phyloP scores from a whole-genome alignment of 1,140 invertebrate genomes.

The Probaryconus sp. region DNA sequence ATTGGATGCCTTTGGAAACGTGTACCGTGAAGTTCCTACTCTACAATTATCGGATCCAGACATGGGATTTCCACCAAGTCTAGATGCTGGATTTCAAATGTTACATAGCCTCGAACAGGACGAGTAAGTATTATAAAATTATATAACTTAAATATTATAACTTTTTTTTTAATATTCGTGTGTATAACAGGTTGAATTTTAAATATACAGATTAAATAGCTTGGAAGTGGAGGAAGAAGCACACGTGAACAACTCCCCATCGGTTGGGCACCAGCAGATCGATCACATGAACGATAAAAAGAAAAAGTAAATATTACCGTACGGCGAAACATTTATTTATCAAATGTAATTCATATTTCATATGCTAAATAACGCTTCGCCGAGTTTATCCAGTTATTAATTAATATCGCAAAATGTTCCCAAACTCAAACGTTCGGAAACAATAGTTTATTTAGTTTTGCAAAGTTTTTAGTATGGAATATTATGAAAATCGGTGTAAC shows the following conservation, averaged over 20 bases:
- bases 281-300: slow-evolving; percentile 53
- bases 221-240: slow-evolving; percentile 72
- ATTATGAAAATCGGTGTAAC: too few species aligned
- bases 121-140: slow-evolving; percentile 71
- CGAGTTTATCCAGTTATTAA: too few species aligned
- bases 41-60: slow-evolving; percentile 77
- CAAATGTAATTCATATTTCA: slow-evolving; percentile 1
- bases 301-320: slow-evolving; percentile 29
- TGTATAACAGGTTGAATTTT: not conserved
- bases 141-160: slow-evolving; percentile 20
- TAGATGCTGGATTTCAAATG: slow-evolving; percentile 79
- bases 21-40: slow-evolving; percentile 74
- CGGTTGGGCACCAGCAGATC: slow-evolving; percentile 27
- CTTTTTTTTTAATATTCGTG: slow-evolving; percentile 6
- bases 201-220: slow-evolving; percentile 69
- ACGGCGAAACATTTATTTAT: slow-evolving; percentile 6
- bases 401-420: too few species aligned
- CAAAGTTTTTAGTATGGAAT: too few species aligned
- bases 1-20: slow-evolving; percentile 73
- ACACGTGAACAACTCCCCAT: slow-evolving; percentile 69
- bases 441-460: too few species aligned
- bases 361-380: not conserved
- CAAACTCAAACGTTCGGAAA: too few species aligned
- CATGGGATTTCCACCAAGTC: slow-evolving; percentile 76
- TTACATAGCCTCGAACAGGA: slow-evolving; percentile 78